Base-by-base conservation (phyloP, 1,140 invertebrate species). In the Heliconius himera region DNA sequence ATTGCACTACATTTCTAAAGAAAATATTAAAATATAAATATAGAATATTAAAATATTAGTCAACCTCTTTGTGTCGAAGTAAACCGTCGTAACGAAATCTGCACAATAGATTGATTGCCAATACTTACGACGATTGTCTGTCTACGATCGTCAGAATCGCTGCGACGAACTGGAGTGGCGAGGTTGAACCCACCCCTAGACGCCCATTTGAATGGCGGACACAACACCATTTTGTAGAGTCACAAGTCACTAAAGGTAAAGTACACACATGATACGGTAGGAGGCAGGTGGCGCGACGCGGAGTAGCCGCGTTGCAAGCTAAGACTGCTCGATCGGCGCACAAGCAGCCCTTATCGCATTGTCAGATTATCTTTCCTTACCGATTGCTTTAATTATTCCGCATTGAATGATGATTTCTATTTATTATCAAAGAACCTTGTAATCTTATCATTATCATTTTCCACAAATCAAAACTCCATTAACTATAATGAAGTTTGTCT, bases 381-480 rank as follows among this genome's bases (percentile, higher is more conserved):
- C 90, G 86, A 93, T 93, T 93, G 91, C 93, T 93, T 93, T 93
- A 93, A 93, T 93, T 94, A 93, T 91, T 93, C 87, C 86, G 89
- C 87, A 80, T 88, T 87, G 88, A 89, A 85, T 85, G 90, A 89
- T 88, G 84, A 93, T 91, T 91, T 89, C 77, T 87, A 84, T 88
- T 88, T 90, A 90, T 90, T 91, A 92, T 93, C 90, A 89, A 88
- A 81, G 87, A 87, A 84, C 87, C 85, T 89, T 89, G 87, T 86
- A 90, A 91, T 93, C 90, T 94, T 94, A 94, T 94, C 93, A 85
- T 66, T 82, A 84, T 87, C 89, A 89, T 86, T 84, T 83, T 80
- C 84, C 83, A 86, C 82, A 87, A 91, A 92, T 92, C 88, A 89
- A 81, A 87, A 85, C 82, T 84, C 26, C 26, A 29, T 66, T 66